Evolutionary conservation across 2,113 vertebrate genomes (phyloP), one percentile per base, ranked within the genome.

Genomic region (Aspiorhynchus laticeps): DNA sequence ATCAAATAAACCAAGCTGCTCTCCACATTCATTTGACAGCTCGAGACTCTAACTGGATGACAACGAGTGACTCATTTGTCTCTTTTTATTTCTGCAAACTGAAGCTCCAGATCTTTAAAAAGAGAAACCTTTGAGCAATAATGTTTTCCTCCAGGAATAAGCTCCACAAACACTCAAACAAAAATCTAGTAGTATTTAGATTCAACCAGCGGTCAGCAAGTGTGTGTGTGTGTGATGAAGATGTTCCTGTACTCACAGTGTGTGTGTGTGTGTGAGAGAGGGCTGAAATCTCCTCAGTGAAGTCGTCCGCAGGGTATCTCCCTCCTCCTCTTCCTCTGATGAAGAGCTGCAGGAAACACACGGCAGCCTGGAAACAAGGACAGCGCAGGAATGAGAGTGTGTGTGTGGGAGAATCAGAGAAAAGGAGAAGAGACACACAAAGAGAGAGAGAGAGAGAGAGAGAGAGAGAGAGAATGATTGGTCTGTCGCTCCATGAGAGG

Each of bases 401-500:
- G 83, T 77, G 86, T 80, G 26, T 76, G 84, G 65, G 83, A 51
- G 24, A 31, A 65, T 21, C 80, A 26, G 86, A 9, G 80, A 46
- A 87, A 28, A 77, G 61, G 36, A 41, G 36, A 5, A 73, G 19
- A 73, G 69, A 73, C 19, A 73, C 33, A 71, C 7, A 36, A 88
- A 90, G 90, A 92, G 87, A 88, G 85, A 88, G 75, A 84, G 51
- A 51, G 48, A 46, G 11, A 15, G 46, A 48, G 85, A 82, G 87
- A 7, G 85, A 83, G 85, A 67, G 90, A 87, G 91, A 85, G 88
- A 88, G 77, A 90, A 79, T 56, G 88, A 92, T 92, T 93, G 92
- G 93, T 90, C 90, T 85, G 91, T 91, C 85, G 85, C 85, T 90
- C 91, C 90, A 84, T 88, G 90, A 92, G 91, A 85, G 83, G 59